Evolutionary conservation across 2,888 invertebrate species (phyloP).

Genomic region (Amiota communis): DNA sequence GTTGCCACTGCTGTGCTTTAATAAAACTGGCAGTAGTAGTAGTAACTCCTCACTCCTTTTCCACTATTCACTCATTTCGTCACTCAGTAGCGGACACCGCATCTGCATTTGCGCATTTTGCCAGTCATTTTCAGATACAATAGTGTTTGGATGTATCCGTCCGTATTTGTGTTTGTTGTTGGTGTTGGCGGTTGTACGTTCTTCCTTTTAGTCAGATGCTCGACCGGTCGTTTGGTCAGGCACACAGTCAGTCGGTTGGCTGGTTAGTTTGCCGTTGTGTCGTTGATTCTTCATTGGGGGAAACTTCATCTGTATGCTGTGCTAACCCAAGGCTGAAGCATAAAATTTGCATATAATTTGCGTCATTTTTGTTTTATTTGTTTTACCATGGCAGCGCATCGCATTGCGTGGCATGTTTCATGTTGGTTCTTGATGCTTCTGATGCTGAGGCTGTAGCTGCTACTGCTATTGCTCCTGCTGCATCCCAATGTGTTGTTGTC

Average conservation of each 20-base stretch:
- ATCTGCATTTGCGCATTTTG: slow-evolving; percentile 63
- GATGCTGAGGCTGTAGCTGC: slow-evolving; percentile 4
- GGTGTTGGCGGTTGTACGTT: slow-evolving; percentile 43
- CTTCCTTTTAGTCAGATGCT: no score
- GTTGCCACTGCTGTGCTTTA: slow-evolving; percentile 47
- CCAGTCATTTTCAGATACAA: background rate
- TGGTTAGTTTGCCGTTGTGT: slow-evolving; percentile 30
- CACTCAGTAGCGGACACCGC: slow-evolving; percentile 49
- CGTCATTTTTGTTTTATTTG: slow-evolving; percentile 63
- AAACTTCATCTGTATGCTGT: slow-evolving; percentile 33
- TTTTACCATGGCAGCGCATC: slow-evolving; percentile 36
- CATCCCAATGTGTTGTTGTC: background rate
- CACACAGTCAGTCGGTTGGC: slow-evolving; percentile 46
- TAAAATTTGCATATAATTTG: slow-evolving; percentile 73
- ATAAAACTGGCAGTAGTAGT: no score
- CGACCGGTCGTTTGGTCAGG: no score
- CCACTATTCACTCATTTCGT: no score
- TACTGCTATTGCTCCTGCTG: background rate
- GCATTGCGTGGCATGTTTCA: slow-evolving; percentile 5
- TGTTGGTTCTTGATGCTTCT: background rate
- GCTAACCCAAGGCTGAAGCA: slow-evolving; percentile 55
- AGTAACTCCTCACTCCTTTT: no score
- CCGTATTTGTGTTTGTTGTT: background rate
- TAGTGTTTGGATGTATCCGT: background rate
- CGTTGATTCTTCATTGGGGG: slow-evolving; percentile 27